Evolutionary conservation across 2,113 vertebrate species (phyloP).

Genomic region (Sminthopsis crassicaudata): DNA sequence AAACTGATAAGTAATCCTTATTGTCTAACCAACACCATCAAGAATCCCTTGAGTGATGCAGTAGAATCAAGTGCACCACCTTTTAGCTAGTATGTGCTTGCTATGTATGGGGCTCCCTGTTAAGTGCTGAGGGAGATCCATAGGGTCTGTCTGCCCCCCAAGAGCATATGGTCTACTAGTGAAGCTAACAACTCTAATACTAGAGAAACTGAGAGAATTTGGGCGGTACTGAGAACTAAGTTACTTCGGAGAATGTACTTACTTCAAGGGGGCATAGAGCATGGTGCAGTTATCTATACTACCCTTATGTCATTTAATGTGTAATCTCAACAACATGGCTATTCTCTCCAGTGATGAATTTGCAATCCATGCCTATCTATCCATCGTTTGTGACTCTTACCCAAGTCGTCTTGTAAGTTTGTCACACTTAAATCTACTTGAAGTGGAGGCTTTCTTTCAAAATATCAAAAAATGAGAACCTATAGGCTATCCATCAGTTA

Average conservation of each 20-base stretch:
- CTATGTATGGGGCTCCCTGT: too few species aligned
- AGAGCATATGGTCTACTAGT: not conserved
- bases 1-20: not conserved
- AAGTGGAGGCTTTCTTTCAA: not conserved
- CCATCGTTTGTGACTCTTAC: not conserved
- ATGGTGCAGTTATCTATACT: not conserved
- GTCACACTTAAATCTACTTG: not conserved
- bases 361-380: not conserved
- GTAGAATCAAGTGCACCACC: not conserved
- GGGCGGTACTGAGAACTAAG: not conserved
- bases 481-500: not conserved
- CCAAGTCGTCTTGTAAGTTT: not conserved
- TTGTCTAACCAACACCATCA: not conserved
- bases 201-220: not conserved
- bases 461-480: not conserved
- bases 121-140: not conserved
- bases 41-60: not conserved
- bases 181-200: not conserved
- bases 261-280: not conserved
- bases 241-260: not conserved
- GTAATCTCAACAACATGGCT: not conserved
- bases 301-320: not conserved
- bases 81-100: not conserved
- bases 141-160: not conserved
- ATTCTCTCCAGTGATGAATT: not conserved